Evolutionary conservation across 2,113 vertebrate species (phyloP).

Genomic region (Stercorarius parasiticus): DNA sequence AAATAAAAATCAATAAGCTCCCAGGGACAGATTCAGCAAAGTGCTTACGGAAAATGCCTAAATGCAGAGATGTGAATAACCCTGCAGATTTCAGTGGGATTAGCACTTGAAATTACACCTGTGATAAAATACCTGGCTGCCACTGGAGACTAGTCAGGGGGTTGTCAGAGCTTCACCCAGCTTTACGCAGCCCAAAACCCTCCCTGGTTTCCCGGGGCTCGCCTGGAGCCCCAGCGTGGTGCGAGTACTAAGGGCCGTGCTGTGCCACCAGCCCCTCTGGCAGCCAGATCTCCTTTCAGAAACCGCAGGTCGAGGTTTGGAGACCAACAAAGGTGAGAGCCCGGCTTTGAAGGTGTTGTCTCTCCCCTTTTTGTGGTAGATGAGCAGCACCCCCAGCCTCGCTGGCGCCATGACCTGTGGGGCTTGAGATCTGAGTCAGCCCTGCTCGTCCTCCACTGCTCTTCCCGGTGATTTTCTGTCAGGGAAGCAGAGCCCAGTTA

Average conservation of each 20-base stretch:
- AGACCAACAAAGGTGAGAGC: not conserved
- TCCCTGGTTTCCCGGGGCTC: not conserved
- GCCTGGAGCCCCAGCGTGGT: accelerated
- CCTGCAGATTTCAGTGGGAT: not conserved
- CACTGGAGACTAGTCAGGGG: not conserved
- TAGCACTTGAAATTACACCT: not conserved
- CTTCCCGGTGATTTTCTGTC: not conserved
- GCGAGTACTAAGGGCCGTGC: not conserved
- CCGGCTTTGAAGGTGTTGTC: accelerated
- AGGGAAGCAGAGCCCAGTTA: not conserved
- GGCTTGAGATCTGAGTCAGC: not conserved
- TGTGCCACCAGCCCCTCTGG: not conserved
- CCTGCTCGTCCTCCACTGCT: accelerated
- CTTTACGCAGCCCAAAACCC: not conserved
- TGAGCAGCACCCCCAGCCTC: not conserved
- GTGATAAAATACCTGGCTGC: not conserved
- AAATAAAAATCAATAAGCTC: not conserved
- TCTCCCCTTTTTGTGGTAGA: not conserved
- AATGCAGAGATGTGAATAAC: not conserved
- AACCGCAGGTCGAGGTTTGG: not conserved
- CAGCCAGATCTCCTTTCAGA: not conserved
- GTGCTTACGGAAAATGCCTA: not conserved
- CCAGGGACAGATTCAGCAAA: not conserved
- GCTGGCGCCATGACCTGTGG: not conserved
- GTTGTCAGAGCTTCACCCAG: not conserved